Percentiles rank a stretch among this genome's conserved stretches.
These are phyloP conservation scores for Nerophis lumbriciformis DNA, from an alignment of 2,113 vertebrate genomes.

Conservation along the genomic window DNA sequence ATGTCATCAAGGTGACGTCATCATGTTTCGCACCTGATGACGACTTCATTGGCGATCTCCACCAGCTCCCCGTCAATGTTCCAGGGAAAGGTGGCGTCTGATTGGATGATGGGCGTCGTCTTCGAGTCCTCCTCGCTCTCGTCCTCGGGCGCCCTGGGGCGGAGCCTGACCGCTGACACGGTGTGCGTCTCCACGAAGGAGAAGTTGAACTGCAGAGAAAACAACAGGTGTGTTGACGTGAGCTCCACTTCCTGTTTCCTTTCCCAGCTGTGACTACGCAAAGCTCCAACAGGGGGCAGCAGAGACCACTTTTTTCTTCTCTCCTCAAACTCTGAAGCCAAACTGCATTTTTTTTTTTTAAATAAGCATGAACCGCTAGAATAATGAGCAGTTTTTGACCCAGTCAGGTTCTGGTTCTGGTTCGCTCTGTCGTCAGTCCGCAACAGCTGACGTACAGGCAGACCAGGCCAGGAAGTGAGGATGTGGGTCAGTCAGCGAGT, in stretches of 20 bases:
- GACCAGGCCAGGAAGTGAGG: conserved; percentile 2
- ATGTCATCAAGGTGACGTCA: background rate
- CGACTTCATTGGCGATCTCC: conserved; percentile 52
- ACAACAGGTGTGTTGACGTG: conserved; percentile 1
- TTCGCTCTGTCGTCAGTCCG: background rate
- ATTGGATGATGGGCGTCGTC: conserved; percentile 42
- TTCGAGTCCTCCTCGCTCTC: conserved; percentile 54
- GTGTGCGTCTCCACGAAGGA: conserved; percentile 55
- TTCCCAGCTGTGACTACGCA: background rate
- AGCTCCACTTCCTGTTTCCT: conserved; percentile 14
- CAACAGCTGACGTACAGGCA: background rate
- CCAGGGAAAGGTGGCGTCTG: conserved; percentile 49
- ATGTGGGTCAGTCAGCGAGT: conserved; percentile 55
- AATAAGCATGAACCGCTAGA: too few relatives aligned
- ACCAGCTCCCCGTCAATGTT: conserved; percentile 66
- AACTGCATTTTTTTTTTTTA: background rate
- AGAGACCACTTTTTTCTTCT: conserved; percentile 20
- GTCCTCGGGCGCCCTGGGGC: conserved; percentile 33
- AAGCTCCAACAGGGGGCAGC: conserved; percentile 45
- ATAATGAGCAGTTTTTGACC: too few relatives aligned
- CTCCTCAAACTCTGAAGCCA: background rate
- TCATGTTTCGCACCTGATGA: conserved; percentile 37
- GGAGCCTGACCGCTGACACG: conserved; percentile 53
- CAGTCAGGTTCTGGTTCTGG: too few relatives aligned
- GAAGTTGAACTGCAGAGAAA: conserved; percentile 49